Evolutionary conservation across 2,888 invertebrate genomes (phyloP).

Genomic region (Acrobeloides nanus): DNA sequence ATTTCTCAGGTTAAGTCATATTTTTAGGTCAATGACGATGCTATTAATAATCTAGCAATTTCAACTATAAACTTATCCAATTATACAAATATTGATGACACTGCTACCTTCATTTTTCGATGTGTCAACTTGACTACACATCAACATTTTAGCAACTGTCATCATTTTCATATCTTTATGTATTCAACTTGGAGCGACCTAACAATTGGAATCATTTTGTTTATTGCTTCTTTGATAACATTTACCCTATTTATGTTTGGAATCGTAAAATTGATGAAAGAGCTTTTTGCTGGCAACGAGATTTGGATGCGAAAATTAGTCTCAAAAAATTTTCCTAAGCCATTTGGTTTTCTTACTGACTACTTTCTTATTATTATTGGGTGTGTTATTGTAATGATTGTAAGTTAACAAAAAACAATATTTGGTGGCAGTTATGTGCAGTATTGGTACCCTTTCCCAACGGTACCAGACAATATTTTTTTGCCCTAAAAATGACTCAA

Average conservation of each 20-base stretch:
- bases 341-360: slow-evolving; percentile 55
- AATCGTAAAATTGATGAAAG: slow-evolving; percentile 60
- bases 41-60: slow-evolving; percentile 8
- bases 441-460: too few species aligned
- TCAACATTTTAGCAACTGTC: slow-evolving; percentile 6
- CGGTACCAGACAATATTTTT: too few species aligned
- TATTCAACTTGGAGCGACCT: slow-evolving; percentile 53
- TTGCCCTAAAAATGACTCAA: too few species aligned
- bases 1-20: too few species aligned
- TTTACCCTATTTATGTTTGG: slow-evolving; percentile 58
- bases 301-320: slow-evolving; percentile 55
- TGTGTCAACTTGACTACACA: slow-evolving; percentile 15
- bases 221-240: slow-evolving; percentile 56
- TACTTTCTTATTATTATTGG: slow-evolving; percentile 60
- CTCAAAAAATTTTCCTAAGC: slow-evolving; percentile 56
- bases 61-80: not conserved
- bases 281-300: slow-evolving; percentile 57
- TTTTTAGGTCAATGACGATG: slow-evolving; percentile 14
- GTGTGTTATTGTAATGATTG: slow-evolving; percentile 60
- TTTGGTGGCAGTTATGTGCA: too few species aligned
- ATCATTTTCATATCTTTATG: slow-evolving; percentile 43
- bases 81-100: not conserved
- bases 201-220: slow-evolving; percentile 56
- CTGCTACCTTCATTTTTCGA: slow-evolving; percentile 19
- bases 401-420: too few species aligned